These are phyloP conservation scores for Danio choprae DNA, from an alignment of 2,797 vertebrate genomes.

Conservation along the genomic window DNA sequence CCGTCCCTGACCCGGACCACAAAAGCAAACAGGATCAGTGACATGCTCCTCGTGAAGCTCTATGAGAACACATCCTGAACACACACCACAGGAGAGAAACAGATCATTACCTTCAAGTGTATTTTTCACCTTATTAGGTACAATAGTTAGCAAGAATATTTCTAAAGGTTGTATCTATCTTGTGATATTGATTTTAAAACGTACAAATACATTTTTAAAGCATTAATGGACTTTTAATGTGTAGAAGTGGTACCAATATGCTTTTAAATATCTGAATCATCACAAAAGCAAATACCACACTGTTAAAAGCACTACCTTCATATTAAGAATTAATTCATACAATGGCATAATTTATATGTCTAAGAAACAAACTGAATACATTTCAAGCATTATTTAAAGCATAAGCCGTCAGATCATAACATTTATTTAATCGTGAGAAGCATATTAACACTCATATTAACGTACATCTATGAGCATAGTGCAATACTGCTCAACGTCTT, in stretches of 20 bases:
- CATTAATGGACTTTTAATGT: no score
- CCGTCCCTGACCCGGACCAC: constrained; percentile 95
- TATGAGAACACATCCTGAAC: constrained; percentile 81
- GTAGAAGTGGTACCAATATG: no score
- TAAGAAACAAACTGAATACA: neutral
- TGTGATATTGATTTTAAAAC: no score
- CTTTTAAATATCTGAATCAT: no score
- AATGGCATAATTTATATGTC: neutral
- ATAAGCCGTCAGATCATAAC: neutral
- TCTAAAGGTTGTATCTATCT: no score
- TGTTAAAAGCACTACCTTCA: no score
- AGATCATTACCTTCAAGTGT: neutral
- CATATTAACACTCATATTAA: no score
- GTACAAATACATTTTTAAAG: no score
- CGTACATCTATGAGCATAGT: neutral
- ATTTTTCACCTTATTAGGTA: no score
- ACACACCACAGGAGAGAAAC: constrained; percentile 11
- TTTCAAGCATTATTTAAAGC: neutral
- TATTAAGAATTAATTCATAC: no score
- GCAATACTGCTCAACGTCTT: neutral
- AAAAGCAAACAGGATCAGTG: constrained; percentile 95
- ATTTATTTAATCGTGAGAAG: neutral
- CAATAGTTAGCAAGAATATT: no score
- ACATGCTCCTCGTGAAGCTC: constrained; percentile 84
- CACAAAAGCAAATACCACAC: no score